Percentiles rank a stretch among this genome's conserved stretches.
phyloP scores from a whole-genome alignment of 2,888 invertebrate species.

The Pharmacophagus antenor region DNA sequence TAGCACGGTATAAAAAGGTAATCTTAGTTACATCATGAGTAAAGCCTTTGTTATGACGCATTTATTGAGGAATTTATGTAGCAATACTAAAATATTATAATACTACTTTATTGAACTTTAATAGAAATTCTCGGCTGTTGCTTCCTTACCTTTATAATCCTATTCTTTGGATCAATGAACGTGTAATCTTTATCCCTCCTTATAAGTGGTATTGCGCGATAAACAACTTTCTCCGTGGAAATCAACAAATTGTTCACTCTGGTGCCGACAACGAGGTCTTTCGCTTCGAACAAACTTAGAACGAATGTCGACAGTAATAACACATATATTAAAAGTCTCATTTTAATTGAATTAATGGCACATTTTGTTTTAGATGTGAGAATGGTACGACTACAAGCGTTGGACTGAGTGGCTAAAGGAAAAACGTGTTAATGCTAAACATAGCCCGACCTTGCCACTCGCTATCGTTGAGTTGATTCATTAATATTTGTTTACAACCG shows the following conservation, averaged over 20 bases:
- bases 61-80: no score
- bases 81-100: no score
- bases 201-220: constrained; percentile 52
- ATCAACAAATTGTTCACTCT: constrained; percentile 65
- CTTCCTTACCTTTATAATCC: constrained; percentile 63
- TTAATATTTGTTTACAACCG: constrained; percentile 23
- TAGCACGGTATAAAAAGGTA: no score
- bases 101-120: neutral
- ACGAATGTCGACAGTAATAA: constrained; percentile 49
- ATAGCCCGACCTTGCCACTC: constrained; percentile 26
- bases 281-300: constrained; percentile 51
- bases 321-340: constrained; percentile 50
- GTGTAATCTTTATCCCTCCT: constrained; percentile 64
- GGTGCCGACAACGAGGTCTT: constrained; percentile 61
- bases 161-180: constrained; percentile 59
- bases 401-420: constrained; percentile 26
- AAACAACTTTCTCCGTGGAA: constrained; percentile 62
- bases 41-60: no score
- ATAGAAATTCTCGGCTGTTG: constrained; percentile 7
- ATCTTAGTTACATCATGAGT: no score
- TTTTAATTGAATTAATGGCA: constrained; percentile 38
- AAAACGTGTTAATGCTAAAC: constrained; percentile 30
- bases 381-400: constrained; percentile 29
- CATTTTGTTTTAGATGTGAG: constrained; percentile 48
- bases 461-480: constrained; percentile 26